These are phyloP conservation scores for Drosophila tristis DNA, from an alignment of 1,140 invertebrate species.

Conservation along the genomic window DNA sequence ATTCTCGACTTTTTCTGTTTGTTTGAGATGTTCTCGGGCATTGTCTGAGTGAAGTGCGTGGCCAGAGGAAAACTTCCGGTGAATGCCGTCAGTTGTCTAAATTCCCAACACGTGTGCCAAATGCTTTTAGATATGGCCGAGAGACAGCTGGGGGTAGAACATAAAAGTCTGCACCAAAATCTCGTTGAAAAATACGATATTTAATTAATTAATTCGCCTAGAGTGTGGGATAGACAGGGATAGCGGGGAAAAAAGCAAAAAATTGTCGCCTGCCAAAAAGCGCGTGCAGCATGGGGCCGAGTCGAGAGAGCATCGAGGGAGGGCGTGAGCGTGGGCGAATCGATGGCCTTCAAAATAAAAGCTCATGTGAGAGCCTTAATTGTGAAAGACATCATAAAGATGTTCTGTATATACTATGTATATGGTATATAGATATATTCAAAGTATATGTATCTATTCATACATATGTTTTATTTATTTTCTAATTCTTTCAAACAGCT, in stretches of 20 bases:
- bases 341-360: constrained; percentile 67
- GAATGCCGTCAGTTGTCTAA: constrained; percentile 40
- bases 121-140: constrained; percentile 24
- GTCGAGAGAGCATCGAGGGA: constrained; percentile 35
- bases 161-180: constrained; percentile 34
- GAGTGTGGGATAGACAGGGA: neutral
- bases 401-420: constrained; percentile 36
- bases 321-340: constrained; percentile 45
- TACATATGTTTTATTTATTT: constrained; percentile 65
- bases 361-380: constrained; percentile 73
- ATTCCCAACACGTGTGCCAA: constrained; percentile 70
- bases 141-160: constrained; percentile 30
- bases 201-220: constrained; percentile 60
- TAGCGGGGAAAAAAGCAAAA: constrained; percentile 22
- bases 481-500: constrained; percentile 48
- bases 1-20: constrained; percentile 48
- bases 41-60: constrained; percentile 51
- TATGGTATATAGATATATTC: constrained; percentile 22
- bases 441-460: constrained; percentile 15
- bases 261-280: constrained; percentile 77
- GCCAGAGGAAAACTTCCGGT: constrained; percentile 62
- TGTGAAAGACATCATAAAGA: constrained; percentile 61
- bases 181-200: constrained; percentile 47
- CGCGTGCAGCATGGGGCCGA: constrained; percentile 59
- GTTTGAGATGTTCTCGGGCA: constrained; percentile 17